Conservation (phyloP, 2,797 vertebrate genomes). For the Dromococcyx pavoninus region DNA sequence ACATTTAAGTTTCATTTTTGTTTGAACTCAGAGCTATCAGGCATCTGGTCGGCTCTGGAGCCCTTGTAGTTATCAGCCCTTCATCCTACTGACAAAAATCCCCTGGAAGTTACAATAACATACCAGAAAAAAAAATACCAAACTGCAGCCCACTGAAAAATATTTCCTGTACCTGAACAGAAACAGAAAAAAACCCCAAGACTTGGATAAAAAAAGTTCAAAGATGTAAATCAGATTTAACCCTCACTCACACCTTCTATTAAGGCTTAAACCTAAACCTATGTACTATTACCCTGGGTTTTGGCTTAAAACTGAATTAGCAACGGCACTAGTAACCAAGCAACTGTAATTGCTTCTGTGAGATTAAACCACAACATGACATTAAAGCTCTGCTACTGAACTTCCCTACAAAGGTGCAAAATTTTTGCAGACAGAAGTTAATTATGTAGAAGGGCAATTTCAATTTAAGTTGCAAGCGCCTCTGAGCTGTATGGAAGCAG, state of each 20-base stretch:
- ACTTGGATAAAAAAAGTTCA: neutral
- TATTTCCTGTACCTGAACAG: neutral
- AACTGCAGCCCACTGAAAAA: neutral
- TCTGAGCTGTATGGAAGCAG: neutral
- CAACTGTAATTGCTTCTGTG: constrained; percentile 49
- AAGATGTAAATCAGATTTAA: constrained; percentile 13
- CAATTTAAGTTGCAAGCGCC: constrained; percentile 42
- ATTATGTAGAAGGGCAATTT: constrained; percentile 61
- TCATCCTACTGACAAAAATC: neutral
- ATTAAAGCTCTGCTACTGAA: constrained; percentile 43
- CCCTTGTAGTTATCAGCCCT: neutral
- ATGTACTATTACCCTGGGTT: constrained; percentile 27
- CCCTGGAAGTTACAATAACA: neutral
- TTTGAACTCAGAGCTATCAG: neutral
- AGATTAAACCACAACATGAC: constrained; percentile 56
- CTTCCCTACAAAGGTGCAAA: constrained; percentile 33
- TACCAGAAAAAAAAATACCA: neutral
- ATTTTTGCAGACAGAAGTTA: constrained; percentile 57
- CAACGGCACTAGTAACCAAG: constrained; percentile 46
- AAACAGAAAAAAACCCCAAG: neutral
- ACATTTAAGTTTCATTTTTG: neutral
- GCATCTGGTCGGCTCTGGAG: neutral
- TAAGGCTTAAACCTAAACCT: constrained; percentile 33
- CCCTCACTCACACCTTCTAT: constrained; percentile 17
- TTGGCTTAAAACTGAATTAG: constrained; percentile 50